Base-by-base conservation (phyloP, 2,888 invertebrate species). In the Synergus laeviventris region DNA sequence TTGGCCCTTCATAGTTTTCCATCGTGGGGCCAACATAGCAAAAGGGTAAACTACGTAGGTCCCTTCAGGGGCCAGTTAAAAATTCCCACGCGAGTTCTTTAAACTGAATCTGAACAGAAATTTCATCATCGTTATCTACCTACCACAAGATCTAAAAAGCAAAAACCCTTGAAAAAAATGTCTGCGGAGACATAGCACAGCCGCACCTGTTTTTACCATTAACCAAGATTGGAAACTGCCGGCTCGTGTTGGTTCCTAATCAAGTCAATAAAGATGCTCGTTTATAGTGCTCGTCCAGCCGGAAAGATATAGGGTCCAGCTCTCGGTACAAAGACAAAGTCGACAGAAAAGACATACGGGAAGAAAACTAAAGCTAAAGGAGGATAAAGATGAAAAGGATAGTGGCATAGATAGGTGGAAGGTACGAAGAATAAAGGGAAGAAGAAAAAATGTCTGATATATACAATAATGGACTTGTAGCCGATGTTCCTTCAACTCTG, bases 401-500 rank as follows among this genome's bases (percentile, higher is more conserved):
- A n/a, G 21, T 42, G 61, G 38, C 36, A 75, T 18, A 16, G n/a
- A 11, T 36, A 73, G 54, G 11, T 31, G 45, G n/a, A 49, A 45
- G 60, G 24, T 74, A 21, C n/a, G 16, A 49, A 18, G 64, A 60
- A 74, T 49, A 80, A 76, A 79, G 75, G 77, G 70, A 79, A 76
- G 79, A 80, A 78, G 74, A 77, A 77, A 75, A 83, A 76, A 76
- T 81, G 82, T 81, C 83, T 81, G 79, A 76, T 82, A 79, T 81
- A 77, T 80, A 81, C 77, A 79, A 85, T 83, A 82, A 82, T 81
- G 82, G 82, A 80, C 70, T 74, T 70, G 66, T 45, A 39, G 39
- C 62, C 77, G 73, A 24, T 12, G 74, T 75, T 80, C 74, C 82
- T 81, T 83, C 78, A 83, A 84, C 82, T 82, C 79, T 82, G 81